Conservation (phyloP, 2,797 vertebrate genomes). For the Phataginus tricuspis region DNA sequence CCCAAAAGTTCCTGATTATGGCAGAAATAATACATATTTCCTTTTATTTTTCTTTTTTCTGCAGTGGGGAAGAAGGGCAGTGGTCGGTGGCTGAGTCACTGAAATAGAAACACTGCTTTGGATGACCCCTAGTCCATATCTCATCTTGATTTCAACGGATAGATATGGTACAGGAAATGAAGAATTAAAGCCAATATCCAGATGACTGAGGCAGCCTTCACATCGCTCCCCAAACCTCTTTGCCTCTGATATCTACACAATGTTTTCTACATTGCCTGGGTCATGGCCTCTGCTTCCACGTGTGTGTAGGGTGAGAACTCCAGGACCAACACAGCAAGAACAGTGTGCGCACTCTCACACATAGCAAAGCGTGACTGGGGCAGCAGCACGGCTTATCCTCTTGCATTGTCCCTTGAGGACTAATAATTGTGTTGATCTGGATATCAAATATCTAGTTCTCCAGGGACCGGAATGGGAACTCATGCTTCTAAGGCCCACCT, state of each 20-base stretch:
- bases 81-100: neutral
- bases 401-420: neutral
- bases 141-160: neutral
- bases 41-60: neutral
- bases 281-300: too few species aligned
- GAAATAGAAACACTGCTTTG: neutral
- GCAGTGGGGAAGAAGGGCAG: neutral
- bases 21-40: neutral
- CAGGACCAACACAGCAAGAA: neutral
- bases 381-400: neutral
- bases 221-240: neutral
- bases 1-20: neutral
- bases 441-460: neutral
- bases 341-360: neutral
- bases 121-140: neutral
- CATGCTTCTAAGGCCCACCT: neutral
- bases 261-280: neutral
- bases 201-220: neutral
- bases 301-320: neutral
- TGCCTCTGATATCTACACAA: neutral
- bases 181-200: neutral
- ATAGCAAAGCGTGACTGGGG: fast-evolving
- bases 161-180: neutral
- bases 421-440: neutral
- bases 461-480: neutral